These are phyloP conservation scores for Rallus limicola DNA, from an alignment of 2,113 vertebrate genomes.

Conservation along the genomic window DNA sequence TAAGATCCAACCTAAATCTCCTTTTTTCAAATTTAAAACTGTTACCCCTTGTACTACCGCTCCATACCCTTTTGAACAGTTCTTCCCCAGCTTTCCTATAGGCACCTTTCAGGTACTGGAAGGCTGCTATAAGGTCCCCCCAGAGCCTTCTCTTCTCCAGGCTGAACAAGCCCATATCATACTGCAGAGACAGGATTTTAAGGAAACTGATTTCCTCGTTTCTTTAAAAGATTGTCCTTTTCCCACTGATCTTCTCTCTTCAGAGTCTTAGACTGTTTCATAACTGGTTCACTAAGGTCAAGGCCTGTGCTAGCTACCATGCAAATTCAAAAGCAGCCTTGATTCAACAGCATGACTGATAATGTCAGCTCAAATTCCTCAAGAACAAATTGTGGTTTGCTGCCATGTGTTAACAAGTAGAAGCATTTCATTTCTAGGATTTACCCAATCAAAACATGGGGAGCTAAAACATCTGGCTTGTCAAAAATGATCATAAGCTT, in stretches of 20 bases:
- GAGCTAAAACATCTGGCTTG: neutral
- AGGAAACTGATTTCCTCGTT: neutral
- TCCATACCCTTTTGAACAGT: no score
- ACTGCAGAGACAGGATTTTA: neutral
- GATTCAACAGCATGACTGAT: neutral
- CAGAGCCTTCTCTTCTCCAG: no score
- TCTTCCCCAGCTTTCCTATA: no score
- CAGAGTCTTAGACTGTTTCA: neutral
- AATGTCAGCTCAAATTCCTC: neutral
- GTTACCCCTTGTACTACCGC: no score
- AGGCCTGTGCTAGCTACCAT: neutral
- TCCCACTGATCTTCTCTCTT: neutral
- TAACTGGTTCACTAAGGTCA: neutral
- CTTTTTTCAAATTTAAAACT: no score
- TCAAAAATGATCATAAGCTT: neutral
- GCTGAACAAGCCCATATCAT: neutral
- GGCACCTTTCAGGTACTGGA: no score
- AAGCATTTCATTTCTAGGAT: slow-evolving; percentile 5
- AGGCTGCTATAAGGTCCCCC: no score
- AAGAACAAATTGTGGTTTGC: neutral
- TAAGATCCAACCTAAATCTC: no score
- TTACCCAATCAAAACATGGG: neutral
- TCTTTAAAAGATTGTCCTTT: neutral
- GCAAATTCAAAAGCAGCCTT: neutral
- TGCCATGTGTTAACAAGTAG: neutral